Evolutionary conservation across 2,888 invertebrate genomes (phyloP).

Genomic region (Ischnus inquisitorius): DNA sequence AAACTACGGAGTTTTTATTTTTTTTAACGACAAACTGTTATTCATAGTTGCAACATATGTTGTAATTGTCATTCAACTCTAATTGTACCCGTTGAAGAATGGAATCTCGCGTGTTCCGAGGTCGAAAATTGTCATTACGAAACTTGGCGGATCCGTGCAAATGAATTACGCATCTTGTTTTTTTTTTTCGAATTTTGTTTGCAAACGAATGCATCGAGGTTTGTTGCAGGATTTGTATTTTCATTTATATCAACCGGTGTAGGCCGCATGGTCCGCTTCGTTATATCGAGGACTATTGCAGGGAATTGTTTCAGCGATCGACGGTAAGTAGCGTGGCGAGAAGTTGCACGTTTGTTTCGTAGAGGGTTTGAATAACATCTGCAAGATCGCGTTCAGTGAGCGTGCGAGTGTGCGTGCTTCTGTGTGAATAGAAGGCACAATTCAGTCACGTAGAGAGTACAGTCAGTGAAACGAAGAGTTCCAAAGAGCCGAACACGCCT

Average conservation of each 20-base stretch:
- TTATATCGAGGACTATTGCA: neutral
- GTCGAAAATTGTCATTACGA: neutral
- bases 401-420: neutral
- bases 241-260: neutral
- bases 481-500: conserved; percentile 66
- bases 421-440: conserved; percentile 22
- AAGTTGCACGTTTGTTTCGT: neutral
- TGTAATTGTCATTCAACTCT: conserved; percentile 15
- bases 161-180: neutral
- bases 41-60: conserved; percentile 23
- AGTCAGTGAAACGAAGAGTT: conserved; percentile 45
- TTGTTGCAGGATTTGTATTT: neutral
- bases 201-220: neutral
- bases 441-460: conserved; percentile 23
- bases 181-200: neutral
- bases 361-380: neutral
- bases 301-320: conserved; percentile 22
- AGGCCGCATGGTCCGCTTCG: neutral
- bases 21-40: neutral
- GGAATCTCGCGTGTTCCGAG: neutral
- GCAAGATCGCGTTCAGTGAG: conserved; percentile 31
- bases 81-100: neutral
- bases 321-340: conserved; percentile 9
- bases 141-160: neutral
- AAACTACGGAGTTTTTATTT: neutral